Conservation (phyloP, 2,888 invertebrate genomes). For the Xanthia icteritia region DNA sequence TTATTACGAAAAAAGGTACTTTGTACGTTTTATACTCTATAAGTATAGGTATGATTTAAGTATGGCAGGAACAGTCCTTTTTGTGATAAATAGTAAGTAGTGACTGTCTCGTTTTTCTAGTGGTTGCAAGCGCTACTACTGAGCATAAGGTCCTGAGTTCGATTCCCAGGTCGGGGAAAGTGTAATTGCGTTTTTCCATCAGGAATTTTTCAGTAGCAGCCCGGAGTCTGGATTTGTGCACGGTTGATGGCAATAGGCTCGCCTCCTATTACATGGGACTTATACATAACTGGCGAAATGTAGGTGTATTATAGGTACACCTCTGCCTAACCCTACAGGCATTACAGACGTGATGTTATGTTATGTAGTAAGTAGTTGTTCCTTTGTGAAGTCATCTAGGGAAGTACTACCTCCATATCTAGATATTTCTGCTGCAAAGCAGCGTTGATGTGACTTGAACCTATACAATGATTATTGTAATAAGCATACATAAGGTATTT, state of each 20-base stretch:
- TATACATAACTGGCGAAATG: neutral
- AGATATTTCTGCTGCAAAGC: neutral
- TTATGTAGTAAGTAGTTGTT: neutral
- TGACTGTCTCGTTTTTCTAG: neutral
- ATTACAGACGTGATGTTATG: neutral
- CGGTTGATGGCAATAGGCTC: neutral
- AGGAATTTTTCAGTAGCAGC: neutral
- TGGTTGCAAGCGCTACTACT: neutral
- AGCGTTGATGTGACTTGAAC: neutral
- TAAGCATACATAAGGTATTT: no score
- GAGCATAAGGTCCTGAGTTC: neutral
- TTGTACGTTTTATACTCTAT: conserved; percentile 28
- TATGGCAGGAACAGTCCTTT: neutral
- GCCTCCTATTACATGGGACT: neutral
- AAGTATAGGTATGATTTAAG: neutral
- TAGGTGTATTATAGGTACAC: neutral
- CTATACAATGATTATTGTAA: neutral
- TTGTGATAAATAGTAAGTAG: neutral
- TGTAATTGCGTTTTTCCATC: neutral
- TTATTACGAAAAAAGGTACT: conserved; percentile 56
- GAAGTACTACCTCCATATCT: neutral
- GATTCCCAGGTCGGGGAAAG: neutral
- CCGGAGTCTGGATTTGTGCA: neutral
- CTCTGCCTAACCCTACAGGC: neutral
- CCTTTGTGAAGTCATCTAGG: neutral